Evolutionary conservation across 2,113 vertebrate species (phyloP).

Genomic region (Pandion haliaetus): DNA sequence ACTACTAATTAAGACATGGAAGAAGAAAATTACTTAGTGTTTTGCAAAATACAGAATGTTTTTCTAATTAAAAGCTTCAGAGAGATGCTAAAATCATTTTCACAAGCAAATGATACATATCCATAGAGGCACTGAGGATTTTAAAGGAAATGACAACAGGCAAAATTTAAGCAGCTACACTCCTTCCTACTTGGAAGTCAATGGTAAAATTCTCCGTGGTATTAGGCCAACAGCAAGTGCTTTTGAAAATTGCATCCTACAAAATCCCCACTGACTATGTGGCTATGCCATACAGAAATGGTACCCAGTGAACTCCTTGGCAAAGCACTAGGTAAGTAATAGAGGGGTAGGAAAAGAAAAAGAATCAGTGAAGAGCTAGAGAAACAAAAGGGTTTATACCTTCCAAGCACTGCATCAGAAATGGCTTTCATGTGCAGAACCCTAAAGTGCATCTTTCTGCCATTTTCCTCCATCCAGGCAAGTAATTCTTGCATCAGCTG

Average conservation of each 20-base stretch:
- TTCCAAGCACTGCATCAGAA: not conserved
- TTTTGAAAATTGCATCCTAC: not conserved
- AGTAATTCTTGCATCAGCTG: not conserved
- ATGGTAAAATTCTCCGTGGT: not conserved
- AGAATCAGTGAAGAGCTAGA: not conserved
- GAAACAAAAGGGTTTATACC: not conserved
- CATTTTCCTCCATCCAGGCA: not conserved
- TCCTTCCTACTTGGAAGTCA: not conserved
- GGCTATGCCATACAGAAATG: not conserved
- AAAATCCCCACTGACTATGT: not conserved
- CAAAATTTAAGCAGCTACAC: not conserved
- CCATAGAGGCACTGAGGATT: not conserved
- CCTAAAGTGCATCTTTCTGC: not conserved
- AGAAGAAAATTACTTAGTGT: not conserved
- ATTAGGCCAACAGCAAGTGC: not conserved
- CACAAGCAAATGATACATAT: not conserved
- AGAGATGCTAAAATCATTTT: not conserved
- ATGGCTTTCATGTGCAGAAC: not conserved
- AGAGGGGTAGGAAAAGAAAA: not conserved
- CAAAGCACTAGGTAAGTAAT: not conserved
- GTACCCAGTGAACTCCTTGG: not conserved
- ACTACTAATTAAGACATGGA: not conserved
- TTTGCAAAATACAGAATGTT: not conserved
- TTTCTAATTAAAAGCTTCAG: not conserved
- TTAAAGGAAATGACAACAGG: not conserved